A percentile compares a stretch with the other conserved stretches of the same genome.
Evolutionary conservation across 2,797 vertebrate genomes (phyloP).

Genomic region (Ptychadena robeensis): DNA sequence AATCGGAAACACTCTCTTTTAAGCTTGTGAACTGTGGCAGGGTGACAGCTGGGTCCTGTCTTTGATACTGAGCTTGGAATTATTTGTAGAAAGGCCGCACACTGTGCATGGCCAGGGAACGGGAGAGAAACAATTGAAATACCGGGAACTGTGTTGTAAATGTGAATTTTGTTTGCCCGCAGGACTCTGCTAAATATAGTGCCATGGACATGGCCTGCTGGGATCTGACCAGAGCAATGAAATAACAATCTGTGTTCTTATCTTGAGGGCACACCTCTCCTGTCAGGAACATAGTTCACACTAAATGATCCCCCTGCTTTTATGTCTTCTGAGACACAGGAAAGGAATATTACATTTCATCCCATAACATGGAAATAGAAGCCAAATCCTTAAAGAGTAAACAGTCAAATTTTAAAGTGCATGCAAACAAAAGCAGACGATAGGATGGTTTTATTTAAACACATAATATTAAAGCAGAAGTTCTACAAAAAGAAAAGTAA

Average conservation of each 20-base stretch:
- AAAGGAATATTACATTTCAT: background rate
- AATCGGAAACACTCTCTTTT: background rate
- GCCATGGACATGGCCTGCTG: constrained; percentile 5
- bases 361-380: background rate
- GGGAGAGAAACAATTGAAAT: constrained; percentile 19
- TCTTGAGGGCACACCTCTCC: constrained; percentile 26
- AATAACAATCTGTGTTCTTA: constrained; percentile 24
- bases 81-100: background rate
- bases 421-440: too few relatives aligned
- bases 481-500: too few relatives aligned
- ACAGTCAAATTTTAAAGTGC: too few relatives aligned
- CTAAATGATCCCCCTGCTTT: constrained; percentile 8
- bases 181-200: constrained; percentile 31
- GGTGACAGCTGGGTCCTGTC: background rate
- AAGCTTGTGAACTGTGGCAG: background rate
- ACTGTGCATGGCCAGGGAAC: constrained; percentile 11
- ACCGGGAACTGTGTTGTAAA: constrained; percentile 22
- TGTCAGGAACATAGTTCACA: constrained; percentile 12
- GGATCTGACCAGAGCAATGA: constrained; percentile 25
- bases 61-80: background rate
- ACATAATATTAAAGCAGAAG: too few relatives aligned
- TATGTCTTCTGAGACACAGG: background rate
- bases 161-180: constrained; percentile 29
- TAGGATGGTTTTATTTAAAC: too few relatives aligned
- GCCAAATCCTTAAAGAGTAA: too few relatives aligned